Percentiles rank a stretch among this genome's conserved stretches.
Evolutionary conservation across 2,888 invertebrate genomes (phyloP).

Genomic region (Cheilosia grossa): DNA sequence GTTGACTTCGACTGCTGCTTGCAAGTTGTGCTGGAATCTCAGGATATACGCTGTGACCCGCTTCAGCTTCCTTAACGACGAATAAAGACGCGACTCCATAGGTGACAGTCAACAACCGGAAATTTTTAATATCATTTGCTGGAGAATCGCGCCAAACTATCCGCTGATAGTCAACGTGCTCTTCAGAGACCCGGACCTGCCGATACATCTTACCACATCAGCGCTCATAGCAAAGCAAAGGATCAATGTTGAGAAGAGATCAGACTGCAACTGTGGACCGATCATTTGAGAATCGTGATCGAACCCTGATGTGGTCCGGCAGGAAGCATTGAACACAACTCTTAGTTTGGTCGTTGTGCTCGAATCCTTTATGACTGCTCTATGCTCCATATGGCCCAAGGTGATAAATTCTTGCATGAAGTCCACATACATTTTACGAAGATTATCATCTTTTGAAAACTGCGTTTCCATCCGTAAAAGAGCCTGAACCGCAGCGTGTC

Average conservation of each 20-base stretch:
- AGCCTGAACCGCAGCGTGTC: conserved; percentile 15
- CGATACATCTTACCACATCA: not conserved
- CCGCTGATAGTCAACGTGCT: not conserved
- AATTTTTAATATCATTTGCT: not conserved
- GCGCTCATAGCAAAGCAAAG: conserved; percentile 3
- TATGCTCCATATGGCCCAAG: conserved; percentile 14
- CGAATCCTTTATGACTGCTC: not conserved
- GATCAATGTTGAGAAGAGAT: conserved; percentile 16
- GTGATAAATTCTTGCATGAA: conserved; percentile 30
- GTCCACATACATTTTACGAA: conserved; percentile 16
- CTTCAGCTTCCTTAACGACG: conserved; percentile 8
- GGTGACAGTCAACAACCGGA: not conserved
- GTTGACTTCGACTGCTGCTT: not conserved
- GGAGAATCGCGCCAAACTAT: not conserved
- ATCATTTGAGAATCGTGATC: conserved; percentile 7
- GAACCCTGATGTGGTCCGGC: conserved; percentile 4
- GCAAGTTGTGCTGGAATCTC: conserved; percentile 6
- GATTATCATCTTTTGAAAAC: conserved; percentile 15
- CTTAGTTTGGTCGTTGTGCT: conserved; percentile 10
- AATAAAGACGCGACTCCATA: not conserved
- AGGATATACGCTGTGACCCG: conserved; percentile 11
- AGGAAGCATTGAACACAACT: conserved; percentile 45
- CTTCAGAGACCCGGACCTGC: not conserved
- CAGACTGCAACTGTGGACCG: conserved; percentile 40
- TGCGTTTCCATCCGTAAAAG: conserved; percentile 24